A percentile compares a stretch with the other conserved stretches of the same genome.
These are phyloP conservation scores for Leptopilina clavipes DNA, from an alignment of 1,140 invertebrate genomes.

Conservation along the genomic window DNA sequence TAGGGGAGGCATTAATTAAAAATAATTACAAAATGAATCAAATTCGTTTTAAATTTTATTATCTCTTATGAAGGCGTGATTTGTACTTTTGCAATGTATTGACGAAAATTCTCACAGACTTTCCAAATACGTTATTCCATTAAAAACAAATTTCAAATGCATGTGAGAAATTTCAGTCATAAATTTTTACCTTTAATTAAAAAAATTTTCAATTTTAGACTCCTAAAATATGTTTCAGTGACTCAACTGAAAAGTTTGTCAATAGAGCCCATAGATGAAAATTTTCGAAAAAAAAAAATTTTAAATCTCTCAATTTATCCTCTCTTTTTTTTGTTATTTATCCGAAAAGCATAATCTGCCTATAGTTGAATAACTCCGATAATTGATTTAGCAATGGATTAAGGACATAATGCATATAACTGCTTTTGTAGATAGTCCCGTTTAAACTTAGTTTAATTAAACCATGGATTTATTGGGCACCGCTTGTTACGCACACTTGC, in stretches of 20 bases:
- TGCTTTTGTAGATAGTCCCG: slow-evolving; percentile 62
- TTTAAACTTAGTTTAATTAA: slow-evolving; percentile 74
- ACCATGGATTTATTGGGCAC: slow-evolving; percentile 68
- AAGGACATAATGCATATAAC: slow-evolving; percentile 68
- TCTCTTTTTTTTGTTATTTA: background rate
- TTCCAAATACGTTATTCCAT: no score
- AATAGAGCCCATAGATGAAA: background rate
- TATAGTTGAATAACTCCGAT: slow-evolving; percentile 58
- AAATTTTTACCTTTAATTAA: background rate
- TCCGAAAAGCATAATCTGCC: background rate
- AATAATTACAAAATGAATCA: no score
- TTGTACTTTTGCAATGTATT: no score
- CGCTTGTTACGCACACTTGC: slow-evolving; percentile 57
- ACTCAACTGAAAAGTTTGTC: background rate
- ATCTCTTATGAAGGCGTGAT: no score
- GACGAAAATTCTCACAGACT: no score
- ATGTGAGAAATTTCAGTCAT: background rate
- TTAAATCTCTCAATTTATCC: background rate
- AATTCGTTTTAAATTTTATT: no score
- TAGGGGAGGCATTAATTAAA: no score
- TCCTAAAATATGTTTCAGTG: background rate
- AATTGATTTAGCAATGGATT: slow-evolving; percentile 72
- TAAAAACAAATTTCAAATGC: no score
- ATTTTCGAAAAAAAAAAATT: no score
- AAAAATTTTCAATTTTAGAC: background rate